Base-by-base conservation (phyloP, 2,113 vertebrate species). In the Zeus faber region DNA sequence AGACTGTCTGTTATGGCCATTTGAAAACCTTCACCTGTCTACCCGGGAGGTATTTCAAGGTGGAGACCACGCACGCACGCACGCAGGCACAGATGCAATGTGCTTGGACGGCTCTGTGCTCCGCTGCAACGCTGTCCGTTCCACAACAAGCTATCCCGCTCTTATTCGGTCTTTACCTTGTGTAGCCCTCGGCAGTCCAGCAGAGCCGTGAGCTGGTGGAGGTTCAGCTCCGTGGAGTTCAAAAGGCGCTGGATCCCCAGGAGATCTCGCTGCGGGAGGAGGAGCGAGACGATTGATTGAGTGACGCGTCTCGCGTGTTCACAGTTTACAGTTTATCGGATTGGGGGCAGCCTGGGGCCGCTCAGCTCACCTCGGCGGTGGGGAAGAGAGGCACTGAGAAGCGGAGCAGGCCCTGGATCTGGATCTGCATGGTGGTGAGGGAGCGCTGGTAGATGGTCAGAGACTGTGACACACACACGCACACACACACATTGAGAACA, bases 101-200 rank as follows among this genome's bases (percentile, higher is more conserved):
- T n/a, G n/a, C 14, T 35, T 18, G 17, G 9, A 16, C n/a, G 17
- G 40, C 2, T 5, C 24, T 23, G 49, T 50, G 60, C 51, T 39
- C 27, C 4, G 25, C 41, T 50, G 61, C 43, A 62, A 71, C 61
- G 54, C 22, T 45, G 54, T 20, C 33, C 3, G 37, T 10, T 4
- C 24, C n/a, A 5, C 26, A 23, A 18, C 39, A 18, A 61, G 24
- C 23, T 43, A 39, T 50, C 45, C 40, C 14, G 29, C 41, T 53
- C 26, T 45, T 47, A 72, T 20, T 57, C 9, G 58, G 67, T 58
- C 65, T 73, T 69, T 65, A 98, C 97, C 93, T 98, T 98, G 73
- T 98, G 94, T 35, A 99, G 87, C 52, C 94, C 92, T 2, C 93
- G 90, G 88, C 96, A 99, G 77, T 98, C 94, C 53, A 99, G 79